Evolutionary conservation across 1,140 invertebrate genomes (phyloP), one percentile per base, ranked within the genome.

Genomic region (Ostrea denselamellosa): DNA sequence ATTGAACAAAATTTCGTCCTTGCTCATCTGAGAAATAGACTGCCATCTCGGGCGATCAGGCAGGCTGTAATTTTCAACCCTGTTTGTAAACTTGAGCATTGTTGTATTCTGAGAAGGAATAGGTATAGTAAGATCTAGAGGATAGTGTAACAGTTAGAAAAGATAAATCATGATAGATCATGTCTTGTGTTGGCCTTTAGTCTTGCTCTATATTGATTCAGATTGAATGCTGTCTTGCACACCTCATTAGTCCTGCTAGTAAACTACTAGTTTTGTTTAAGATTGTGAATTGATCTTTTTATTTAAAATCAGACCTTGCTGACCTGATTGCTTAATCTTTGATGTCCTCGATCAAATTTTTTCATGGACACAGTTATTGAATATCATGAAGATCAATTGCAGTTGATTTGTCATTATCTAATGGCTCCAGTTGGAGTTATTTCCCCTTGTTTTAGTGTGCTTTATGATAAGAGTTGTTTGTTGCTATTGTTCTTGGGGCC

Each of bases 251-350:
- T 25, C 9, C 25, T 71, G 14, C 12, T 71, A 71, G 68, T 28
- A 25, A 71, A 71, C 68, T 71, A 8, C 28, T 71, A 34, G 22
- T 12, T 25, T 28, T 71, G 22, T 25, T 71, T 71, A 12, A 28
- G 68, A 71, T 71, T 28, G 22, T 34, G 28, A 34, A 71, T 71
- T 71, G 68, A 71, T 71, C 68, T 71, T 71, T 71, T 71, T 8
- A 71, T 71, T 71, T 71, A 25, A 71, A 71, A 34, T n/a, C 10
- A 58, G 68, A 28, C 68, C 68, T 9, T 71, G 68, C 22, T 71
- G 68, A 25, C 68, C 68, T 71, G 68, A 71, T 25, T 71, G 68
- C 22, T 7, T 34, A 22, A 71, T 71, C 68, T 71, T 34, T 71
- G 68, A 71, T 71, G 22, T 71, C 12, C 3, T 25, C 28, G 2